phyloP scores from a whole-genome alignment of 2,113 vertebrate genomes.

The Theristicus caerulescens region DNA sequence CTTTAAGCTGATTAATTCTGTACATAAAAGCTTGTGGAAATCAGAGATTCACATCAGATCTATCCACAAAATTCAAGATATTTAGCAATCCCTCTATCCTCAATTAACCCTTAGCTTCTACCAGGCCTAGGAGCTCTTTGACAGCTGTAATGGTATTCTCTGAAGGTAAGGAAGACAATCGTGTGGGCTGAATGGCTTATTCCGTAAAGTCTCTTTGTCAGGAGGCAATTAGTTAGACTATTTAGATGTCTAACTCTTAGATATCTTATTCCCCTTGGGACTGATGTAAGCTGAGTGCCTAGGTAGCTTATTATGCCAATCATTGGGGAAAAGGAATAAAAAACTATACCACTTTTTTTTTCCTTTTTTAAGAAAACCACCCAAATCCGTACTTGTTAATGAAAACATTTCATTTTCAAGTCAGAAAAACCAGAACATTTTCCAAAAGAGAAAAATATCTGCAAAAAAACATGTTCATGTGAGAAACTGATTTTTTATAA shows the following conservation, averaged over 20 bases:
- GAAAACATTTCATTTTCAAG: neutral
- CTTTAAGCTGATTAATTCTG: neutral
- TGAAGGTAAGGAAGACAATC: neutral
- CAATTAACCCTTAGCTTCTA: neutral
- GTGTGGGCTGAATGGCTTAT: neutral
- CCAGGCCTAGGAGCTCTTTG: neutral
- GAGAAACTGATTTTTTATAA: neutral
- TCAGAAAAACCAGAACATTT: neutral
- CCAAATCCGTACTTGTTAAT: neutral
- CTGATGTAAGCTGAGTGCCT: neutral
- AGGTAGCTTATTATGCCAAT: neutral
- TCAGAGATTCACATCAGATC: neutral
- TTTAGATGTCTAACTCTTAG: neutral
- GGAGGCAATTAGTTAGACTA: constrained; percentile 9
- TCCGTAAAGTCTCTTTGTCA: neutral
- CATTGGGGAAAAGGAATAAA: neutral
- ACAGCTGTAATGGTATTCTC: neutral
- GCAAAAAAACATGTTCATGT: neutral
- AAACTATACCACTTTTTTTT: neutral
- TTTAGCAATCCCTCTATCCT: neutral
- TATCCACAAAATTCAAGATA: neutral
- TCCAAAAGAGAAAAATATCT: neutral
- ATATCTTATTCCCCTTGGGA: neutral
- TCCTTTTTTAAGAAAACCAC: neutral
- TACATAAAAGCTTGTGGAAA: neutral